phyloP scores from a whole-genome alignment of 2,797 vertebrate genomes.

The Rhinophrynus dorsalis region DNA sequence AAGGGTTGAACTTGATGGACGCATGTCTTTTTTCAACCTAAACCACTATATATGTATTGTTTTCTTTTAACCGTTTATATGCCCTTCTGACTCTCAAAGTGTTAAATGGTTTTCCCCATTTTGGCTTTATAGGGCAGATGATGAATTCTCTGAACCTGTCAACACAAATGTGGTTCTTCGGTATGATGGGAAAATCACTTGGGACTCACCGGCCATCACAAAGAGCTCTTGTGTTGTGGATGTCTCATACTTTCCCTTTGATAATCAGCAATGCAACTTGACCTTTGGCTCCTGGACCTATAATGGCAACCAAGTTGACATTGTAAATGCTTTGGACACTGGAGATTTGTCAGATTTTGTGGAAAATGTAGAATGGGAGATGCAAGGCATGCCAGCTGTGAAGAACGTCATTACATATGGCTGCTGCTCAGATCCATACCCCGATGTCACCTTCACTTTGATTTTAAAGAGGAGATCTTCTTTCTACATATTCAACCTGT shows the following conservation, averaged over 20 bases:
- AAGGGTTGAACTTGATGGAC: no score
- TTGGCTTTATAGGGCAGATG: constrained; percentile 79
- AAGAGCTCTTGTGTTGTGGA: constrained; percentile 96
- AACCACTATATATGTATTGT: no score
- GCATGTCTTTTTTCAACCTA: no score
- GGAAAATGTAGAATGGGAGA: constrained; percentile 97
- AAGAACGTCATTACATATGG: constrained; percentile 91
- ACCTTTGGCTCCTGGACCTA: constrained; percentile 98
- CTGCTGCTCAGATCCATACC: constrained; percentile 96
- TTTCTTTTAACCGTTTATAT: no score
- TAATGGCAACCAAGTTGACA: constrained; percentile 96
- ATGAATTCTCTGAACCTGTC: constrained; percentile 81
- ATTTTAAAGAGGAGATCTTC: constrained; percentile 92
- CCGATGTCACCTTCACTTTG: constrained; percentile 92
- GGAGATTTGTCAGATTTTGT: constrained; percentile 94
- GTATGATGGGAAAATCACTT: constrained; percentile 92
- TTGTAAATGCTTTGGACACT: constrained; percentile 82
- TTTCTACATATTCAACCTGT: constrained; percentile 95
- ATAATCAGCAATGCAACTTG: constrained; percentile 91
- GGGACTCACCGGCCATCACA: constrained; percentile 94
- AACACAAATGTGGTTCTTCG: constrained; percentile 93
- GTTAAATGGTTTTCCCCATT: not conserved
- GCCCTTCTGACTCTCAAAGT: no score
- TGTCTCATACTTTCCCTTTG: constrained; percentile 95
- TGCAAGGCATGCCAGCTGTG: constrained; percentile 93